Base-by-base conservation (phyloP, 2,888 invertebrate species). In the Lysandra coridon region DNA sequence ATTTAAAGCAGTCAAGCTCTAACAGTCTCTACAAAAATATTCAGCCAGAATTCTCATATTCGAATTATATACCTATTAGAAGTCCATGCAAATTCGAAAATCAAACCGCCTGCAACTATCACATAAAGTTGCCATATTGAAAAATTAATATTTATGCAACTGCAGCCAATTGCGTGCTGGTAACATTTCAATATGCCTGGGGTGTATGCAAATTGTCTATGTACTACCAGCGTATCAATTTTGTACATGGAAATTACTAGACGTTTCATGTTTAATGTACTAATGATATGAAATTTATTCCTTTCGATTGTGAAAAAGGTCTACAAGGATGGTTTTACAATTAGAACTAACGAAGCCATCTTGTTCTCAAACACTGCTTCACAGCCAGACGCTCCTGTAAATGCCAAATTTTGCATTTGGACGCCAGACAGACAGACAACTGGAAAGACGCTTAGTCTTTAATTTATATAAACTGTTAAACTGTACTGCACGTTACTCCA, bases 181-280 rank as follows among this genome's bases (percentile, higher is more conserved):
- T 74, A 74, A 74, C 44, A 74, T 74, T 74, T 44, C 44, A 74
- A 74, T 74, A 74, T n/a, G n/a, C 40, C 44, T 10, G 74, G 74
- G 74, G 44, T 40, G 73, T 44, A 74, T 74, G 74, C 44, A 74
- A 74, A 74, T 74, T 74, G n/a, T 23, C 4, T 74, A 74, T 44
- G 44, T 74, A 74, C 5, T 44, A 74, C 74, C 44, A 44, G 74
- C 40, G n/a, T 44, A 74, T 74, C n/a, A 74, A 44, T 74, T 74
- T 44, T 74, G 44, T 74, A 74, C 74, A 74, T 74, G 74, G 40
- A 44, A n/a, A 74, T 44, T 74, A 74, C 40, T 69, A 69, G 44
- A 44, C 7, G 7, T 44, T 74, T n/a, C 74, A 74, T 74, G 40
- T 74, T 74, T 73, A 73, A 44, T 74, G 74, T 44, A 74, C 74